phyloP scores from a whole-genome alignment of 2,797 vertebrate species.

The Podarcis siculus region DNA sequence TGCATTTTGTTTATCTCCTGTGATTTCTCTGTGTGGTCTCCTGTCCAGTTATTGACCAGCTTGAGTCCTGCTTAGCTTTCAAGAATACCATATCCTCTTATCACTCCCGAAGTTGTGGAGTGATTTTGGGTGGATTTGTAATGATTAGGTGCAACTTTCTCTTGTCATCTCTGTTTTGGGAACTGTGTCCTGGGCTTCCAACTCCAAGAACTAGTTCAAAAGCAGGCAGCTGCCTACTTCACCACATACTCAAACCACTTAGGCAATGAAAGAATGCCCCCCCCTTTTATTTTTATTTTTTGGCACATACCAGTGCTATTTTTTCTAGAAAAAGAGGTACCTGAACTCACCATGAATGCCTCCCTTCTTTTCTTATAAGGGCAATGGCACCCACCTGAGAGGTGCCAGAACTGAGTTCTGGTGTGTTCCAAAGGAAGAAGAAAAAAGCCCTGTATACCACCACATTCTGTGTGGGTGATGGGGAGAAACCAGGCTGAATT shows the following conservation, averaged over 20 bases:
- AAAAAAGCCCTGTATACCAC: too few species aligned
- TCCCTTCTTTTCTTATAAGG: too few species aligned
- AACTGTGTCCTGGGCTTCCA: neutral
- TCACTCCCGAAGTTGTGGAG: neutral
- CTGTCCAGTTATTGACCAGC: neutral
- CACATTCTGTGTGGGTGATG: neutral
- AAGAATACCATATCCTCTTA: neutral
- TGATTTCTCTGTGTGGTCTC: neutral
- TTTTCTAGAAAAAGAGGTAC: too few species aligned
- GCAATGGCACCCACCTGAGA: too few species aligned
- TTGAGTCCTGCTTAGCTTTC: neutral
- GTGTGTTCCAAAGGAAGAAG: too few species aligned
- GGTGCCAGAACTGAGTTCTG: too few species aligned
- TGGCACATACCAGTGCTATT: too few species aligned
- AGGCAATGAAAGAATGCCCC: neutral
- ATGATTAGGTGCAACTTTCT: neutral
- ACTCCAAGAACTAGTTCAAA: neutral
- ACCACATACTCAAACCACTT: neutral
- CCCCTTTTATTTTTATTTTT: neutral
- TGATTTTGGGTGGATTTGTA: constrained; percentile 3
- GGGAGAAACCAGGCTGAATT: neutral
- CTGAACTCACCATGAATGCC: too few species aligned
- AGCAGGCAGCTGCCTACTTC: neutral
- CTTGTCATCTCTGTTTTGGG: neutral
- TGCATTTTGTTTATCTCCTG: neutral